phyloP scores from a whole-genome alignment of 2,113 vertebrate genomes.

The Piprites chloris region DNA sequence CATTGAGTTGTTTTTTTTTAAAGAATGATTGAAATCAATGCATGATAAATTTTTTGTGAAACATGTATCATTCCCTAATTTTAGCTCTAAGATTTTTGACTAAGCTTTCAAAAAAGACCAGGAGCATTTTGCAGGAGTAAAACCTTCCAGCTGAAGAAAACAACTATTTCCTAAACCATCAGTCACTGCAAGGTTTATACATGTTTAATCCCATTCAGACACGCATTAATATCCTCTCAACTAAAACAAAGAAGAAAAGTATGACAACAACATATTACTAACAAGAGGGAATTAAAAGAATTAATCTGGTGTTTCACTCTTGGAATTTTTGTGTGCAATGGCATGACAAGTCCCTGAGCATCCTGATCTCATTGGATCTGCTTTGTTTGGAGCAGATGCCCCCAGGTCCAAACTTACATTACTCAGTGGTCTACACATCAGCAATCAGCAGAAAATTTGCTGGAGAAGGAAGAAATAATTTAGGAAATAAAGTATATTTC shows the following conservation, averaged over 20 bases:
- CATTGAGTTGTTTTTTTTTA: not conserved
- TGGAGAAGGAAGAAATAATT: not conserved
- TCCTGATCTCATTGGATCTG: not conserved
- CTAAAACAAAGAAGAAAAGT: not conserved
- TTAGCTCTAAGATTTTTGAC: not conserved
- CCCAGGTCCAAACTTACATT: not conserved
- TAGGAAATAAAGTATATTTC: not conserved
- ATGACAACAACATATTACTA: not conserved
- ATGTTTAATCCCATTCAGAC: slow-evolving; percentile 20
- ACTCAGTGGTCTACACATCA: not conserved
- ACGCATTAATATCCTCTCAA: not conserved
- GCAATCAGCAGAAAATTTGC: not conserved
- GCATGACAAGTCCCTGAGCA: not conserved
- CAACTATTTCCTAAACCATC: not conserved
- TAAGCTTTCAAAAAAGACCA: not conserved
- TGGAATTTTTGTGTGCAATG: not conserved
- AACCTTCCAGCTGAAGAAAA: not conserved
- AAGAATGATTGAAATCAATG: not conserved
- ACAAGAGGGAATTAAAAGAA: not conserved
- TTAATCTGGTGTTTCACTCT: not conserved
- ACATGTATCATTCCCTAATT: fast-evolving
- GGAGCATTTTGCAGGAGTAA: not conserved
- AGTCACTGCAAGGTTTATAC: not conserved
- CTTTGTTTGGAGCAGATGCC: not conserved
- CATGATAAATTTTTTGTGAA: not conserved